phyloP scores from a whole-genome alignment of 2,797 vertebrate species.

The Muscicapa comitata region DNA sequence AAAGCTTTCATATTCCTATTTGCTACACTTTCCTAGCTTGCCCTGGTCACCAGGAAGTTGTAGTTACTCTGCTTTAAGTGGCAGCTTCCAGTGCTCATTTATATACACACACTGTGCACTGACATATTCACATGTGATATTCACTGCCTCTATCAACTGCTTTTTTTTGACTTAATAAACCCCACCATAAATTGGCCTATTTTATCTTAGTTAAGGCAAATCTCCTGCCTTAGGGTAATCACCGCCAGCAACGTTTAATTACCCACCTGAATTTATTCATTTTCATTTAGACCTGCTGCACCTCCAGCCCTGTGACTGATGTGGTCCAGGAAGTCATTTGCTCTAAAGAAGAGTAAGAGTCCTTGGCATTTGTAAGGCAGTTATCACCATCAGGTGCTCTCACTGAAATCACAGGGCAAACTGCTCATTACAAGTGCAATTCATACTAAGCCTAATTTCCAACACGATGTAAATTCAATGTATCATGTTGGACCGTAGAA shows the following conservation, averaged over 20 bases:
- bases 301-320: background rate
- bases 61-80: background rate
- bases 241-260: background rate
- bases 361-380: background rate
- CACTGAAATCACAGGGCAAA: constrained; percentile 13
- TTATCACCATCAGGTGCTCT: background rate
- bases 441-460: constrained; percentile 13
- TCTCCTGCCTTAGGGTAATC: background rate
- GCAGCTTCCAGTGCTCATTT: background rate
- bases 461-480: background rate
- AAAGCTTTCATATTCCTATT: background rate
- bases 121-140: background rate
- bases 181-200: background rate
- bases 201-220: background rate
- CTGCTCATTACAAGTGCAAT: background rate
- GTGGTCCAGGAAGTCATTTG: background rate
- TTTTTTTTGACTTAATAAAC: background rate
- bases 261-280: background rate
- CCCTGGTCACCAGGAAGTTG: background rate
- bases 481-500: background rate
- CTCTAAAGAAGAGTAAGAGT: background rate
- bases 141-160: background rate
- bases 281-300: background rate
- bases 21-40: background rate
- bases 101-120: background rate